Percentiles rank a stretch among this genome's conserved stretches.
Evolutionary conservation across 2,888 invertebrate genomes (phyloP).

Genomic region (Dryadula phaetusa): DNA sequence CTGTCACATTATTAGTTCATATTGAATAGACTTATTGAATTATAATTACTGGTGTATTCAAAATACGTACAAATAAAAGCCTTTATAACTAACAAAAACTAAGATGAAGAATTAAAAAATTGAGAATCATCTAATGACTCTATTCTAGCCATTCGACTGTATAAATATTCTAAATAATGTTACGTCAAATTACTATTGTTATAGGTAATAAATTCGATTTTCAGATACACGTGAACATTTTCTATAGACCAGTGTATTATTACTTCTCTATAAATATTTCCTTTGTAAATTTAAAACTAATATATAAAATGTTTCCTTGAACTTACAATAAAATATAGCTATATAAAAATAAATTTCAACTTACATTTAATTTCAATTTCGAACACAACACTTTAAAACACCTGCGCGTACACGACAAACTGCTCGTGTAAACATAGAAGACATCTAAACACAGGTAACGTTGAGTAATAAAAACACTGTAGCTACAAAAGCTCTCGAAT

Average conservation of each 20-base stretch:
- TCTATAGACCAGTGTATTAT: no score
- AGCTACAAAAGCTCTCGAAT: constrained; percentile 6
- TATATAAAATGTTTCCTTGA: background rate
- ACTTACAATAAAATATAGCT: no score
- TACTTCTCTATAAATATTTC: no score
- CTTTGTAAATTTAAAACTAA: no score
- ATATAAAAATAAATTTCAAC: background rate
- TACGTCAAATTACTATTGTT: background rate
- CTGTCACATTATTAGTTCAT: no score
- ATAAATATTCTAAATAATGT: no score
- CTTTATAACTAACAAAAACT: background rate
- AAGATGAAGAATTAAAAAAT: no score
- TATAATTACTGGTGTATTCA: background rate
- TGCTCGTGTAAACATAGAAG: background rate
- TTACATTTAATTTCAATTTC: constrained; percentile 5
- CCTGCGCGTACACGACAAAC: constrained; percentile 1
- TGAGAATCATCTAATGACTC: no score
- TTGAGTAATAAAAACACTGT: constrained; percentile 18
- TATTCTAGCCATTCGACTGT: constrained; percentile 3
- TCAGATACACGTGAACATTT: background rate
- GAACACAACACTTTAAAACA: constrained; percentile 4
- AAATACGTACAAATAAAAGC: background rate
- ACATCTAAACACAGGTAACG: constrained; percentile 7
- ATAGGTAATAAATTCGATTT: background rate
- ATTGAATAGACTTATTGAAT: no score